These are phyloP conservation scores for Xiphorhynchus elegans DNA, from an alignment of 2,113 vertebrate genomes.

Conservation along the genomic window DNA sequence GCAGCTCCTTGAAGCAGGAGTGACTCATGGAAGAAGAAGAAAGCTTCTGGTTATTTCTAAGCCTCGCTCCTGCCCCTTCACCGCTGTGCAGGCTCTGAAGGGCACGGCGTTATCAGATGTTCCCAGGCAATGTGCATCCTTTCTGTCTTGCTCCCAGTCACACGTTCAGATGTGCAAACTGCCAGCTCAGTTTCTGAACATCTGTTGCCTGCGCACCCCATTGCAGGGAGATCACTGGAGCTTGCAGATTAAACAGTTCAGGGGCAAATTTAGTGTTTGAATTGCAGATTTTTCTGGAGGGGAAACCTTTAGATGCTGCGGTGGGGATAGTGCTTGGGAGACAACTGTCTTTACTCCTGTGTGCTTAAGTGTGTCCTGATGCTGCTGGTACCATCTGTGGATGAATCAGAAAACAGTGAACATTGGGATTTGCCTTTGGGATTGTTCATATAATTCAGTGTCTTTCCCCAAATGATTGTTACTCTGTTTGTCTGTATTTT, in stretches of 20 bases:
- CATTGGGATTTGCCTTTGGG: background rate
- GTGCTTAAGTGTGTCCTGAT: background rate
- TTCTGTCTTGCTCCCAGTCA: background rate
- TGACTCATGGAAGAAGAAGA: conserved; percentile 40
- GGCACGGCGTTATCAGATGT: conserved; percentile 32
- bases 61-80: background rate
- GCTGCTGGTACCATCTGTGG: background rate
- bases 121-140: conserved; percentile 25
- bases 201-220: conserved; percentile 8
- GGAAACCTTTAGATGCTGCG: background rate
- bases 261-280: conserved; percentile 35
- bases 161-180: background rate
- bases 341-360: background rate
- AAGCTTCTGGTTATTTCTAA: conserved; percentile 48
- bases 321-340: background rate
- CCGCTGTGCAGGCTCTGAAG: background rate
- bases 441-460: background rate
- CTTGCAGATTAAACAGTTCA: conserved; percentile 3
- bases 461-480: background rate
- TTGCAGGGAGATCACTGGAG: background rate
- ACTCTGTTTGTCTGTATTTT: background rate
- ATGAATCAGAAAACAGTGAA: background rate
- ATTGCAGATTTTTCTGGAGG: background rate
- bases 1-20: conserved; percentile 58
- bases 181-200: background rate